Evolutionary conservation across 1,140 invertebrate genomes (phyloP).

Genomic region (Propsilocerus akamusi): DNA sequence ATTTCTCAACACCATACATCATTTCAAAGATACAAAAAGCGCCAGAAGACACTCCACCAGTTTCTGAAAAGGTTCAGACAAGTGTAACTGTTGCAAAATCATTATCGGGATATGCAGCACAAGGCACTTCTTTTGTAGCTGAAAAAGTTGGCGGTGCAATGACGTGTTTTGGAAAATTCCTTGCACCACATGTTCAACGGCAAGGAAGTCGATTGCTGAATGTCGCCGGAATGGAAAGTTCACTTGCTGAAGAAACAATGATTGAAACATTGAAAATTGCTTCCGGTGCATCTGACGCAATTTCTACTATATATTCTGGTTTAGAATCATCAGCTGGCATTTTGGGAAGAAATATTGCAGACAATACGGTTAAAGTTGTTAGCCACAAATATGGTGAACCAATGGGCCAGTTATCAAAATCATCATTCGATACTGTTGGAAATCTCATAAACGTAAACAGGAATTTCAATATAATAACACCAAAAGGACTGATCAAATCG

Average conservation of each 20-base stretch:
- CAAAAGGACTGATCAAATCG: constrained; percentile 41
- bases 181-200: constrained; percentile 45
- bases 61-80: constrained; percentile 28
- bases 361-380: constrained; percentile 51
- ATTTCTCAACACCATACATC: constrained; percentile 37
- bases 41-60: constrained; percentile 22
- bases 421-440: constrained; percentile 39
- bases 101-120: constrained; percentile 37
- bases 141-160: constrained; percentile 42
- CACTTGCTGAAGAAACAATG: constrained; percentile 33
- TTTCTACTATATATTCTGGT: constrained; percentile 42
- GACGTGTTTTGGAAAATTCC: constrained; percentile 32
- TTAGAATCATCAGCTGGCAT: constrained; percentile 44
- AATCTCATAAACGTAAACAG: constrained; percentile 37
- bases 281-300: constrained; percentile 44
- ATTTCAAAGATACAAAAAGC: constrained; percentile 31
- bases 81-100: constrained; percentile 39
- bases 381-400: constrained; percentile 45
- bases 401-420: constrained; percentile 33
- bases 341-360: constrained; percentile 37
- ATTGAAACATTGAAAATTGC: constrained; percentile 43
- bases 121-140: constrained; percentile 39
- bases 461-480: constrained; percentile 37
- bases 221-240: constrained; percentile 28
- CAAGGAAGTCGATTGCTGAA: constrained; percentile 36